A percentile compares a stretch with the other conserved stretches of the same genome.
These are phyloP conservation scores for Anser brachyrhynchus DNA, from an alignment of 2,113 vertebrate genomes.

Conservation along the genomic window DNA sequence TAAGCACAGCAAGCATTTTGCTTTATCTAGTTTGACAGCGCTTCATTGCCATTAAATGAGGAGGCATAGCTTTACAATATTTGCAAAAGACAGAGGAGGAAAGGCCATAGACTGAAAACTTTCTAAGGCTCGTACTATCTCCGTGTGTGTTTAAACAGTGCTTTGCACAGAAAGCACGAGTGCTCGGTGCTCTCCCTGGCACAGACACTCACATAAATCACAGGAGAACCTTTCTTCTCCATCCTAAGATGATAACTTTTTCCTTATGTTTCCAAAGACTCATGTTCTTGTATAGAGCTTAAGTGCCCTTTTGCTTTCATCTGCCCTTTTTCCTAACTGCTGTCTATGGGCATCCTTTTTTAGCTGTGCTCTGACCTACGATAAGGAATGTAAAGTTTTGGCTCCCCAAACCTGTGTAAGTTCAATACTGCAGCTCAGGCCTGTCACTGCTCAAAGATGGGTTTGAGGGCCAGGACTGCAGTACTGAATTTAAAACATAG, in stretches of 20 bases:
- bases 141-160: neutral
- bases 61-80: neutral
- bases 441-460: neutral
- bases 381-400: neutral
- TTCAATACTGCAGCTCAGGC: neutral
- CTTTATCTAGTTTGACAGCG: slow-evolving; percentile 9
- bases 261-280: neutral
- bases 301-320: neutral
- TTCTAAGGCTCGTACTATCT: neutral
- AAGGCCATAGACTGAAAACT: neutral
- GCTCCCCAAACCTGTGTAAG: neutral
- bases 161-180: neutral
- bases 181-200: neutral
- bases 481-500: slow-evolving; percentile 45
- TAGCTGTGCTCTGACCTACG: slow-evolving; percentile 6
- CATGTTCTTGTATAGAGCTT: neutral
- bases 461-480: slow-evolving; percentile 18
- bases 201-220: neutral
- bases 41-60: slow-evolving; percentile 37
- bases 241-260: neutral
- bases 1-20: slow-evolving; percentile 52
- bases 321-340: neutral
- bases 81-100: neutral
- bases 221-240: neutral
- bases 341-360: neutral